Evolutionary conservation across 2,797 vertebrate species (phyloP).

Genomic region (Onychomys leucogaster): DNA sequence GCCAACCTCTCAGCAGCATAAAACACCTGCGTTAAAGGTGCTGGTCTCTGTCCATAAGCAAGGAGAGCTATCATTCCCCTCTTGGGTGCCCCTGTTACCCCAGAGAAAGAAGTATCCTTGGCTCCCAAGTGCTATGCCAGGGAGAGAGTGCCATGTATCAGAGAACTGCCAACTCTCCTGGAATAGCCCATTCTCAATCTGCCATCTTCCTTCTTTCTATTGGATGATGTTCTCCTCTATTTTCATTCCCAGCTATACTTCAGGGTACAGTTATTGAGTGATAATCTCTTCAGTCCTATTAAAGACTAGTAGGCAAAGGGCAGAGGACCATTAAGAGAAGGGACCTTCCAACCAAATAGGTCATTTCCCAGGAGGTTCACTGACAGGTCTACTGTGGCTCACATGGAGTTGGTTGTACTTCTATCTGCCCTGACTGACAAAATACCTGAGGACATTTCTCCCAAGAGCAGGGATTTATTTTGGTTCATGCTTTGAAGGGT

Average conservation of each 20-base stretch:
- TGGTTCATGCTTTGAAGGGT: neutral
- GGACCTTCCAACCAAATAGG: neutral
- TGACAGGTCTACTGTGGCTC: neutral
- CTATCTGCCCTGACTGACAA: neutral
- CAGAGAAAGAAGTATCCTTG: neutral
- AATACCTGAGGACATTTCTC: neutral
- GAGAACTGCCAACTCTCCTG: neutral
- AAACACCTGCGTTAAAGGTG: neutral
- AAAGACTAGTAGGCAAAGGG: neutral
- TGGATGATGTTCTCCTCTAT: neutral
- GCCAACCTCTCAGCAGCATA: neutral
- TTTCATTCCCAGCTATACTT: neutral
- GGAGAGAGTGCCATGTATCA: too few species aligned
- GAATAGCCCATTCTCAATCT: neutral
- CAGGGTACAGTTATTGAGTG: neutral
- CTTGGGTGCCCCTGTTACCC: neutral
- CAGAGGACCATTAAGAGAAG: neutral
- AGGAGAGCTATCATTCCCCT: neutral
- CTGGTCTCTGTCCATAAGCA: neutral
- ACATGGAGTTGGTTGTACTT: neutral
- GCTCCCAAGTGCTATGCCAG: accelerated
- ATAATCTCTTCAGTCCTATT: neutral
- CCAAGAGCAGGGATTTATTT: neutral
- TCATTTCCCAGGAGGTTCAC: neutral
- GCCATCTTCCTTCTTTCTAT: neutral